Evolutionary conservation across 2,888 invertebrate genomes (phyloP).

Genomic region (Buathra laborator): DNA sequence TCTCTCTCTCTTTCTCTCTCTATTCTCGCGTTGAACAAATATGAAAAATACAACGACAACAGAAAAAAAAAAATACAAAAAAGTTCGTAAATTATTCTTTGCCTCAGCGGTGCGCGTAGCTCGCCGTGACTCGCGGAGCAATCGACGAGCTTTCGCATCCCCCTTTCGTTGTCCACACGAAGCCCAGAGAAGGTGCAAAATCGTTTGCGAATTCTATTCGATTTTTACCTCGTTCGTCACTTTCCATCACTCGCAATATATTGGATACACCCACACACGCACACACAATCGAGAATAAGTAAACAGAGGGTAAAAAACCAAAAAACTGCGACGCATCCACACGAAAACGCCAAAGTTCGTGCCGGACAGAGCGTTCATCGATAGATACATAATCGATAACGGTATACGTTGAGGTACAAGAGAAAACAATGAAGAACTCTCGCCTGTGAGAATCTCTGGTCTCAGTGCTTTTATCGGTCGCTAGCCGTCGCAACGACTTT

Average conservation of each 20-base stretch:
- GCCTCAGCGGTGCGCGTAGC: constrained; percentile 18
- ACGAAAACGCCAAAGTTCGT: not conserved
- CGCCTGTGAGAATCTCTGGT: not conserved
- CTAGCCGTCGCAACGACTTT: constrained; percentile 15
- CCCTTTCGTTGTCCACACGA: not conserved
- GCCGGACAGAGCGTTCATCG: constrained; percentile 39
- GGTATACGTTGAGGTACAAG: not conserved
- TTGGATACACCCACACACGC: not conserved
- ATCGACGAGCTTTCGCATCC: constrained; percentile 53
- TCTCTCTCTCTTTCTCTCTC: not conserved
- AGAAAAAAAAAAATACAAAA: constrained; percentile 21
- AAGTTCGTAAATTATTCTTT: constrained; percentile 61
- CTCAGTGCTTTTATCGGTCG: constrained; percentile 15
- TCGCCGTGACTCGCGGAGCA: constrained; percentile 41
- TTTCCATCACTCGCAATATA: constrained; percentile 45
- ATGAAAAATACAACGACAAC: constrained; percentile 52
- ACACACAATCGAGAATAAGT: constrained; percentile 1
- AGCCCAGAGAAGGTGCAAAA: constrained; percentile 43
- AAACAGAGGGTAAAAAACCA: not conserved
- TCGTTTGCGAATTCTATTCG: constrained; percentile 27
- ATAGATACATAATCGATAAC: constrained; percentile 56
- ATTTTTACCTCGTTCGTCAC: constrained; percentile 42
- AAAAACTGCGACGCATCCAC: not conserved
- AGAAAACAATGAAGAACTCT: constrained; percentile 25
- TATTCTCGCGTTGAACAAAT: constrained; percentile 48